phyloP scores from a whole-genome alignment of 1,140 invertebrate species.

The Leguminivora glycinivorella region DNA sequence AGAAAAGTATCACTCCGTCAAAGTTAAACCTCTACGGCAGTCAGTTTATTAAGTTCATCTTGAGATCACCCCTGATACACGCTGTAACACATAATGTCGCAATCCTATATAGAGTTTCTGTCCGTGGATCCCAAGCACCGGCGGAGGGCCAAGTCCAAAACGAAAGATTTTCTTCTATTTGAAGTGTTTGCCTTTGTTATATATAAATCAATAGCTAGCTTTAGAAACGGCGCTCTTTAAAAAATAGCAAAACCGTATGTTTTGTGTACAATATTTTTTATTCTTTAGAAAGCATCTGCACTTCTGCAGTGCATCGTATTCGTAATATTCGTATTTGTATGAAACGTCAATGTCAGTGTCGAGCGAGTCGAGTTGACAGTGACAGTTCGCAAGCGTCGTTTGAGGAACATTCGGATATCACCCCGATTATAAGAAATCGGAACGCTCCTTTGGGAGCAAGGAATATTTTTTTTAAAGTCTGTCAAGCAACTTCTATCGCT shows the following conservation, averaged over 20 bases:
- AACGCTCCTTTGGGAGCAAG: too few relatives aligned
- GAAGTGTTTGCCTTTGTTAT: neutral
- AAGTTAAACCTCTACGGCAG: neutral
- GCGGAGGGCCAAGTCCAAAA: neutral
- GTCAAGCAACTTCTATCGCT: too few relatives aligned
- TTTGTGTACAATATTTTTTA: neutral
- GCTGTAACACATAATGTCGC: neutral
- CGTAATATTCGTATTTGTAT: too few relatives aligned
- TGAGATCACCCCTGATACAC: neutral
- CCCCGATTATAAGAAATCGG: too few relatives aligned
- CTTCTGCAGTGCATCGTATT: too few relatives aligned
- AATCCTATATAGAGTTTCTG: neutral
- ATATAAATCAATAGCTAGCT: neutral
- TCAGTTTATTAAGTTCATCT: neutral
- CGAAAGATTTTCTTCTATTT: neutral
- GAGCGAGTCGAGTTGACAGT: neutral
- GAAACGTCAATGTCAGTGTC: conserved; percentile 1
- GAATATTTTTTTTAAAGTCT: too few relatives aligned
- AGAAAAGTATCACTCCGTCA: neutral
- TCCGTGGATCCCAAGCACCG: too few relatives aligned
- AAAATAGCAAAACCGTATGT: neutral
- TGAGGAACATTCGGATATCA: too few relatives aligned
- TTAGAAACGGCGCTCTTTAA: neutral
- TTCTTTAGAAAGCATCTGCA: neutral
- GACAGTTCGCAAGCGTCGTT: neutral